Base-by-base conservation (phyloP, 2,888 invertebrate genomes). In the Orthosia gothica region DNA sequence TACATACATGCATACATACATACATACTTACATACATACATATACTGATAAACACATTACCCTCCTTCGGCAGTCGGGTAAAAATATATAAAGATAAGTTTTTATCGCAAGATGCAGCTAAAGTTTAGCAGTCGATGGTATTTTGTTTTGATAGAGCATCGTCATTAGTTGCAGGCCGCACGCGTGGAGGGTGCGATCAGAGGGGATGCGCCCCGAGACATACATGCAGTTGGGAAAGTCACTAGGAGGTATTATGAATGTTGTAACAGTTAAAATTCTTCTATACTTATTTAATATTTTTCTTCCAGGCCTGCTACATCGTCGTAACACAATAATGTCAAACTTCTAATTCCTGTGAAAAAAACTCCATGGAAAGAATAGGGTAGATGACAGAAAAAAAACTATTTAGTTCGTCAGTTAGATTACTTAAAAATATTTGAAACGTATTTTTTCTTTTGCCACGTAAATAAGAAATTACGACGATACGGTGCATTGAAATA, bases 111-210 rank as follows among this genome's bases (percentile, higher is more conserved):
- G 26, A 81, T 16, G 72, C 47, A 59, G 74, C 18, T n/a, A 52
- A 76, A 82, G 70, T 78, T 83, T 68, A n/a, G 52, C 32, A 58
- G 65, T 45, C 65, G 58, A 70, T 70, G 73, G 73, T 75, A 15
- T 65, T 67, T 67, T 58, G 55, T 78, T 76, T 72, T 75, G 74
- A 74, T 82, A 80, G 74, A 81, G 76, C 62, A 72, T 74, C 70
- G 83, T 87, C 84, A 89, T 91, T 91, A 90, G 85, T 79, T 83
- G 87, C 86, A 86, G 76, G 72, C 75, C 57, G 75, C 49, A 68
- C 76, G 72, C 58, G 83, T 83, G 66, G 89, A 88, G 90, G 91
- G 85, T 74, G 75, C 83, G 87, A 87, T 78, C 82, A 65, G 73
- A 86, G 67, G 83, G 88, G 89, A 87, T 87, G 89, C 85, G 84